A percentile compares a stretch with the other conserved stretches of the same genome.
Conservation (phyloP, 2,888 invertebrate species). For the Nasonia oneida region DNA sequence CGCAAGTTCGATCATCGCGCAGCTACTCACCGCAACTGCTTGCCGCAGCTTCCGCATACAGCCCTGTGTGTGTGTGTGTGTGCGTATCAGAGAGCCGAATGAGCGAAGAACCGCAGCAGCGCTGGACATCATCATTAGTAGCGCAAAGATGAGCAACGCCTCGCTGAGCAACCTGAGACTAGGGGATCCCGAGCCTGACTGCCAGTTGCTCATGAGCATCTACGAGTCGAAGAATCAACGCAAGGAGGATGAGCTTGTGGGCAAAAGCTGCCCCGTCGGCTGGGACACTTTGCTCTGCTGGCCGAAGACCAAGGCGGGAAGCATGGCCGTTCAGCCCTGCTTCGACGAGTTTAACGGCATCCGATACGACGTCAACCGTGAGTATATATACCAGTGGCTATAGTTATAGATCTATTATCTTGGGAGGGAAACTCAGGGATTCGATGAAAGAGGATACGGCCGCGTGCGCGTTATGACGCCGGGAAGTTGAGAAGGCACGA, state of each 20-base stretch:
- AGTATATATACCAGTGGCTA: constrained; percentile 79
- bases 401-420: background rate
- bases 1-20: no score
- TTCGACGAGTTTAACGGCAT: constrained; percentile 89
- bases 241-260: background rate
- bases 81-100: background rate
- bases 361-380: constrained; percentile 90
- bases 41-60: no score
- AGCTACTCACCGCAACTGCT: no score
- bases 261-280: constrained; percentile 83
- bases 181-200: background rate
- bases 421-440: background rate
- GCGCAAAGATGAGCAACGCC: background rate
- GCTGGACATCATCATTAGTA: background rate
- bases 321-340: constrained; percentile 87
- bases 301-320: constrained; percentile 88
- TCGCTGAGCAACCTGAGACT: background rate
- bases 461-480: background rate
- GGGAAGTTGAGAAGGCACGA: background rate
- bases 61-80: no score
- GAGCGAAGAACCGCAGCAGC: background rate
- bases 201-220: background rate
- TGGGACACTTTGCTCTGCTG: constrained; percentile 91
- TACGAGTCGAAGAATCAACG: background rate
- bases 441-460: background rate